Evolutionary conservation across 2,113 vertebrate species (phyloP).

Genomic region (Elephas maximus): DNA sequence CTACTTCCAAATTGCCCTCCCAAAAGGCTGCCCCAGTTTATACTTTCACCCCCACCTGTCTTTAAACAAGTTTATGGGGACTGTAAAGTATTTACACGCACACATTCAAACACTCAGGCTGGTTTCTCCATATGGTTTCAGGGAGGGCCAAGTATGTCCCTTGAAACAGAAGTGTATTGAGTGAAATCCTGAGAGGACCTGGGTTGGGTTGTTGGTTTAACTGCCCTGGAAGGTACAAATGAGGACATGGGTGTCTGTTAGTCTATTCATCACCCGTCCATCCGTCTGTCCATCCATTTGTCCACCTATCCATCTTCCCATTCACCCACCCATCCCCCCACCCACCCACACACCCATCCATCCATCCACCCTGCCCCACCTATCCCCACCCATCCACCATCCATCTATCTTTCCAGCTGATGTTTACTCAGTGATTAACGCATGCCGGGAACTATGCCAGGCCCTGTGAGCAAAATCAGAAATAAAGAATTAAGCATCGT

Average conservation of each 20-base stretch:
- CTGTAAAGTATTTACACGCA: slow-evolving; percentile 82
- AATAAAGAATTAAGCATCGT: slow-evolving; percentile 19
- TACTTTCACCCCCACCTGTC: slow-evolving; percentile 71
- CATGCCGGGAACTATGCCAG: not conserved
- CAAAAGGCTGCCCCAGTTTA: slow-evolving; percentile 70
- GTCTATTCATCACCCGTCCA: not conserved
- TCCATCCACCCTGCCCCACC: not conserved
- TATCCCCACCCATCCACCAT: not conserved
- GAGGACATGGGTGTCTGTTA: not conserved
- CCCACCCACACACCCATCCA: too few species aligned
- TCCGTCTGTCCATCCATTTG: too few species aligned
- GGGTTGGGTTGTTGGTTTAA: not conserved
- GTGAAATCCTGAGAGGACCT: not conserved
- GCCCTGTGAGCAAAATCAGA: slow-evolving; percentile 21
- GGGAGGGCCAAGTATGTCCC: not conserved
- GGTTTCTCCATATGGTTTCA: slow-evolving; percentile 64
- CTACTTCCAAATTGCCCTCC: slow-evolving; percentile 80
- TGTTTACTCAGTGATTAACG: slow-evolving; percentile 25
- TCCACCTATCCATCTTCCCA: not conserved
- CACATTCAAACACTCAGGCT: slow-evolving; percentile 69
- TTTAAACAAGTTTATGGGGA: slow-evolving; percentile 82
- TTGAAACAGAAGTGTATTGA: slow-evolving; percentile 67
- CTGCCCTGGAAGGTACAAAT: not conserved
- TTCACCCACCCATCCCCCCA: accelerated
- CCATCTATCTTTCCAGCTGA: not conserved